A percentile compares a stretch with the other conserved stretches of the same genome.
These are phyloP conservation scores for Malurus melanocephalus DNA, from an alignment of 2,113 vertebrate genomes.

Conservation along the genomic window DNA sequence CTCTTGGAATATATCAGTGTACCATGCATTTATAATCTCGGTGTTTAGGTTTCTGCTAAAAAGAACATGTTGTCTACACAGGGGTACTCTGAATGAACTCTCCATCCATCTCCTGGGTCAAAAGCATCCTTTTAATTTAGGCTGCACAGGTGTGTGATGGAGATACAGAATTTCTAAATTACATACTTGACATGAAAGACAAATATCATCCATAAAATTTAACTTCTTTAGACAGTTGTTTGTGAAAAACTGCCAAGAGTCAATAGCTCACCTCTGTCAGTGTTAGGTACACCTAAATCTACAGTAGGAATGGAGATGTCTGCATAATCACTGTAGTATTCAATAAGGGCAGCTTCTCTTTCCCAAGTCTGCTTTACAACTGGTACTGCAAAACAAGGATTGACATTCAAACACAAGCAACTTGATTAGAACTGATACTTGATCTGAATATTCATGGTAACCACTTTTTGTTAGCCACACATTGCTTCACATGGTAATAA, in stretches of 20 bases:
- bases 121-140: neutral
- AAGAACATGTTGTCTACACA: neutral
- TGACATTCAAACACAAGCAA: neutral
- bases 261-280: constrained; percentile 86
- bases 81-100: neutral
- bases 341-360: constrained; percentile 80
- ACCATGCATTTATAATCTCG: neutral
- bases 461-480: neutral
- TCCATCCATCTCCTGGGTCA: neutral
- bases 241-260: neutral
- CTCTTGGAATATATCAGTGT: neutral
- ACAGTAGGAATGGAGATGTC: constrained; percentile 88
- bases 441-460: neutral
- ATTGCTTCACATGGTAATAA: neutral
- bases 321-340: constrained; percentile 92
- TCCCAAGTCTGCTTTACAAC: constrained; percentile 97
- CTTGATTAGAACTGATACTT: neutral
- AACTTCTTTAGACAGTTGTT: neutral
- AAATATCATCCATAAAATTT: neutral
- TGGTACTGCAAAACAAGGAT: constrained; percentile 77
- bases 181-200: neutral
- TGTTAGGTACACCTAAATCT: constrained; percentile 90
- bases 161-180: neutral
- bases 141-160: neutral
- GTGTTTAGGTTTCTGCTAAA: neutral